Evolutionary conservation across 2,797 vertebrate genomes (phyloP).

Genomic region (Distichodus sexfasciatus): DNA sequence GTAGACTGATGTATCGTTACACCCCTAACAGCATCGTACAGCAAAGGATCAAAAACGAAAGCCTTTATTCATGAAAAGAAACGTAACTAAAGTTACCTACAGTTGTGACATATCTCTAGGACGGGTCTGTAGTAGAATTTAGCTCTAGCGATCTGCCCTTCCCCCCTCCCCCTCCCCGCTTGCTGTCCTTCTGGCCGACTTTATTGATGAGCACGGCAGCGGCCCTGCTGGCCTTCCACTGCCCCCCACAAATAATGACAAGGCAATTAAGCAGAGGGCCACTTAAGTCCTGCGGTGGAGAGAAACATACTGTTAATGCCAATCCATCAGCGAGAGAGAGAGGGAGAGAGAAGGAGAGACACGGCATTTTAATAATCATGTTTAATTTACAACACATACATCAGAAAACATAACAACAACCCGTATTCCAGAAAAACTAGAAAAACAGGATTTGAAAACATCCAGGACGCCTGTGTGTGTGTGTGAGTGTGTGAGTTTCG

Average conservation of each 20-base stretch:
- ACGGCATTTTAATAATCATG: conserved; percentile 5
- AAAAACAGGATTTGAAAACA: too few species aligned
- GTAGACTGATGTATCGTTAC: too few species aligned
- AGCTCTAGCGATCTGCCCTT: conserved; percentile 31
- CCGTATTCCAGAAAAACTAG: too few species aligned
- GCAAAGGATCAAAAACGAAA: too few species aligned
- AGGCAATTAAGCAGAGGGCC: conserved; percentile 44
- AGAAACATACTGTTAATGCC: conserved; percentile 7
- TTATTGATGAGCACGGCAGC: conserved; percentile 20
- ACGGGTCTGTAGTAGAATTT: conserved; percentile 15
- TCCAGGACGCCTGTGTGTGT: too few species aligned
- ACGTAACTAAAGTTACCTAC: too few species aligned
- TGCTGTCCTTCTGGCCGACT: conserved; percentile 7
- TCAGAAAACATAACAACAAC: not conserved
- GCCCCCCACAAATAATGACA: conserved; percentile 47
- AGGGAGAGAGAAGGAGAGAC: not conserved
- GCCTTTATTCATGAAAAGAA: too few species aligned
- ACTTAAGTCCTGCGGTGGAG: not conserved
- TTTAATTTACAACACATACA: conserved; percentile 24
- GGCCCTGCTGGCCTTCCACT: conserved; percentile 45
- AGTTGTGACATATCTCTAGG: too few species aligned
- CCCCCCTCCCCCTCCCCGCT: not conserved
- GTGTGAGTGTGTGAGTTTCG: too few species aligned
- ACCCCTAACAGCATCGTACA: too few species aligned
- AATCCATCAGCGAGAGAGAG: conserved; percentile 9